These are phyloP conservation scores for Tiliqua scincoides DNA, from an alignment of 2,113 vertebrate species.

Conservation along the genomic window DNA sequence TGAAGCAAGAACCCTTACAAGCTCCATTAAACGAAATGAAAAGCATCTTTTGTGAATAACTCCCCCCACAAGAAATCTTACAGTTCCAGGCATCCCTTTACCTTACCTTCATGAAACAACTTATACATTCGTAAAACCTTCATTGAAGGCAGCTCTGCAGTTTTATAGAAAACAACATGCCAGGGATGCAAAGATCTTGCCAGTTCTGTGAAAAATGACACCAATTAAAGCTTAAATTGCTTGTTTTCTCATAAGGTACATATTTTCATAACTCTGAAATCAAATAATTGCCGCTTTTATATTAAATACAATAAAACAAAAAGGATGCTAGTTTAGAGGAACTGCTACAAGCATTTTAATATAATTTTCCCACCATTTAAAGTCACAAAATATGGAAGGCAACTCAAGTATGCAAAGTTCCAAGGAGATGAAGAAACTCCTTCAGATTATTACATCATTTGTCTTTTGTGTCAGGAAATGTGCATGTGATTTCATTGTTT, in stretches of 20 bases:
- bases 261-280: conserved; percentile 99
- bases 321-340: conserved; percentile 91
- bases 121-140: conserved; percentile 86
- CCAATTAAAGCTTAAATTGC: conserved; percentile 99
- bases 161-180: conserved; percentile 91
- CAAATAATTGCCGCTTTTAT: conserved; percentile 99
- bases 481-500: conserved; percentile 91
- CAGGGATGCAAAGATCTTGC: conserved; percentile 96
- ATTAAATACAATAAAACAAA: conserved; percentile 96
- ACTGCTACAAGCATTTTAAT: conserved; percentile 95
- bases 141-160: conserved; percentile 93
- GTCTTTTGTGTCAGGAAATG: conserved; percentile 88
- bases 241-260: conserved; percentile 99
- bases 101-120: conserved; percentile 84
- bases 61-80: conserved; percentile 79
- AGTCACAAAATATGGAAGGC: conserved; percentile 86
- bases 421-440: conserved; percentile 89
- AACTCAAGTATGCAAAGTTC: conserved; percentile 90
- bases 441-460: conserved; percentile 90
- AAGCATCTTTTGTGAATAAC: conserved; percentile 84
- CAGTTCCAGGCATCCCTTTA: conserved; percentile 79
- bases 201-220: conserved; percentile 94
- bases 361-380: conserved; percentile 88
- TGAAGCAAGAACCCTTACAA: conserved; percentile 76
- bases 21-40: conserved; percentile 77